Conservation (phyloP, 2,888 invertebrate species). For the Brassicogethes aeneus region DNA sequence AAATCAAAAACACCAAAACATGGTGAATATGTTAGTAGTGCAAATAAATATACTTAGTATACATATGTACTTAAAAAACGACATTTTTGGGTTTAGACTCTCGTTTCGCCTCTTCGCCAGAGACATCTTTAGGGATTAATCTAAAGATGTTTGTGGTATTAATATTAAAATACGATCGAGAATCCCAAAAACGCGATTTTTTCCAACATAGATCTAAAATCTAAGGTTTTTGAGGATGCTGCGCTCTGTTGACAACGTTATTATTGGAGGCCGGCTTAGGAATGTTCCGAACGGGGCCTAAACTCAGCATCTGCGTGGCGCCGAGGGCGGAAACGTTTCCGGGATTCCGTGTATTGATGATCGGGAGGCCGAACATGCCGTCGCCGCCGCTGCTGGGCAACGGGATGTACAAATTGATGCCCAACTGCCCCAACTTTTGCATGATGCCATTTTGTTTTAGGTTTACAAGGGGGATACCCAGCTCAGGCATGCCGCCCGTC, state of each 20-base stretch:
- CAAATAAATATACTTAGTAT: too few relatives aligned
- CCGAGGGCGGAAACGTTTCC: constrained; percentile 48
- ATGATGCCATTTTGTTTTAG: constrained; percentile 58
- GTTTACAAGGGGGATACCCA: constrained; percentile 67
- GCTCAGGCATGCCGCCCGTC: constrained; percentile 47
- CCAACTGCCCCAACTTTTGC: constrained; percentile 53
- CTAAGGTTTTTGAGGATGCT: background rate
- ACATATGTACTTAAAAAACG: too few relatives aligned
- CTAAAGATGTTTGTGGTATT: too few relatives aligned
- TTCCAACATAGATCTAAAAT: background rate
- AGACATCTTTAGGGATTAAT: too few relatives aligned
- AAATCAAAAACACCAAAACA: too few relatives aligned
- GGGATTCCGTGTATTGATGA: constrained; percentile 37
- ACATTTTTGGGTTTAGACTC: too few relatives aligned
- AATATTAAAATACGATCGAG: too few relatives aligned
- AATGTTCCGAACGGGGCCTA: constrained; percentile 55
- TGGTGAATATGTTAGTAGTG: too few relatives aligned
- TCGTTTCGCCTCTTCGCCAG: too few relatives aligned
- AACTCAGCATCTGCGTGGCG: constrained; percentile 59
- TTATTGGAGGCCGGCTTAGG: constrained; percentile 23
- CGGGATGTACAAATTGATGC: constrained; percentile 68
- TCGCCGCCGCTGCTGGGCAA: constrained; percentile 38
- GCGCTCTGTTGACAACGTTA: too few relatives aligned
- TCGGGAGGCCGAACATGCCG: constrained; percentile 57
- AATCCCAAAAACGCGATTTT: background rate